These are phyloP conservation scores for Athene cunicularia DNA, from an alignment of 2,113 vertebrate genomes.

Conservation along the genomic window DNA sequence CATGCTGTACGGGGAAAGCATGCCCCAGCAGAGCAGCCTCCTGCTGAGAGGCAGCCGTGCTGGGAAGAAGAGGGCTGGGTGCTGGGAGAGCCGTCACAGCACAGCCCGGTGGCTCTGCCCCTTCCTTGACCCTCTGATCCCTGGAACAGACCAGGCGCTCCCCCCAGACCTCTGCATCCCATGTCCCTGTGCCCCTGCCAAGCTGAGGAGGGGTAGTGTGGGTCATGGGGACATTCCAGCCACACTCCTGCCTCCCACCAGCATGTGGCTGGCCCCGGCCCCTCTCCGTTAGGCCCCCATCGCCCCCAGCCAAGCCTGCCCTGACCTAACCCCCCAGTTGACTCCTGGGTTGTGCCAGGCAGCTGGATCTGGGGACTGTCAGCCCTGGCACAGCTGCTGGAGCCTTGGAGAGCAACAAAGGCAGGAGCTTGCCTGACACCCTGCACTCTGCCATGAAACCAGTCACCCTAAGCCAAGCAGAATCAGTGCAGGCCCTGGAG, in stretches of 20 bases:
- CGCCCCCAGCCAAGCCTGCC: background rate
- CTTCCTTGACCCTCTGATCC: rapidly evolving
- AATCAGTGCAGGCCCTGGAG: rapidly evolving
- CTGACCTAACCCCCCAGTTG: rapidly evolving
- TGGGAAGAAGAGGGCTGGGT: background rate
- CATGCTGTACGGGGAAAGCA: background rate
- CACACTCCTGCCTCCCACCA: background rate
- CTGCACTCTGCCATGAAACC: background rate
- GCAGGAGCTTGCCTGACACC: background rate
- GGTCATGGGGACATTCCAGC: background rate
- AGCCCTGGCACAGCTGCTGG: background rate
- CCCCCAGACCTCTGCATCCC: rapidly evolving
- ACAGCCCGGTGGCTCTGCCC: background rate
- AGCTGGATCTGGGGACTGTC: background rate
- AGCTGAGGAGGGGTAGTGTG: rapidly evolving
- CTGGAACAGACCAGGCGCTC: rapidly evolving
- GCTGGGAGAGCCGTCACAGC: background rate
- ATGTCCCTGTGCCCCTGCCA: rapidly evolving
- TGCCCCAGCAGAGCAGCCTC: background rate
- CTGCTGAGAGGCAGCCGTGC: background rate
- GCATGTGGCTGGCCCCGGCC: background rate
- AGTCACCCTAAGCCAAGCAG: background rate
- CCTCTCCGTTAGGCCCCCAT: background rate
- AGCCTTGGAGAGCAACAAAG: background rate
- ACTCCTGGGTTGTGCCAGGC: rapidly evolving